phyloP scores from a whole-genome alignment of 2,797 vertebrate species.

The Hypotaenidia okinawae region DNA sequence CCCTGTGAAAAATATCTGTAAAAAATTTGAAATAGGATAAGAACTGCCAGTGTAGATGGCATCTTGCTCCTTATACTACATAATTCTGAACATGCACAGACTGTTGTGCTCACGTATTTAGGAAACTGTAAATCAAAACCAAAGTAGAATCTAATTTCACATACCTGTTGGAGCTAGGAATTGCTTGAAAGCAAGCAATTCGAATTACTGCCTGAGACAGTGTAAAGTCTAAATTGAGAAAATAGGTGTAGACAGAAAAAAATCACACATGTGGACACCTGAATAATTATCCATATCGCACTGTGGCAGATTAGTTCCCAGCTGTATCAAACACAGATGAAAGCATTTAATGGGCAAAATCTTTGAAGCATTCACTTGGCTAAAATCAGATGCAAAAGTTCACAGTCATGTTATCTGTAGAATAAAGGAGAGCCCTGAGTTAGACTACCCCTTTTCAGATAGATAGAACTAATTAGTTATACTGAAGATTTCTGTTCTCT shows the following conservation, averaged over 20 bases:
- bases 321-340: constrained; percentile 24
- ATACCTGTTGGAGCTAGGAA: background rate
- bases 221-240: constrained; percentile 2
- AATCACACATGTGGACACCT: background rate
- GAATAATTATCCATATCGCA: background rate
- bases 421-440: background rate
- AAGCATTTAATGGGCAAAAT: constrained; percentile 28
- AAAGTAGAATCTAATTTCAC: constrained; percentile 2
- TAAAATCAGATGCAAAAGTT: constrained; percentile 12
- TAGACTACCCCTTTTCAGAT: background rate
- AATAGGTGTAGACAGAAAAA: constrained; percentile 16
- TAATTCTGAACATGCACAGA: background rate
- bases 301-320: background rate
- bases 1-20: background rate
- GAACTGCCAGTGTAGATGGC: background rate
- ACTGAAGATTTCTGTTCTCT: background rate
- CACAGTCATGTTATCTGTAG: background rate
- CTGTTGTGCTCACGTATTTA: background rate
- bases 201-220: background rate
- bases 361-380: background rate
- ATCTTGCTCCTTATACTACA: background rate
- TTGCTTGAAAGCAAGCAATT: background rate
- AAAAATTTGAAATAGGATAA: background rate
- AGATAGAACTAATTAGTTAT: constrained; percentile 8
- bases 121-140: background rate